Evolutionary conservation across 2,113 vertebrate genomes (phyloP).

Genomic region (Vidua chalybeata): DNA sequence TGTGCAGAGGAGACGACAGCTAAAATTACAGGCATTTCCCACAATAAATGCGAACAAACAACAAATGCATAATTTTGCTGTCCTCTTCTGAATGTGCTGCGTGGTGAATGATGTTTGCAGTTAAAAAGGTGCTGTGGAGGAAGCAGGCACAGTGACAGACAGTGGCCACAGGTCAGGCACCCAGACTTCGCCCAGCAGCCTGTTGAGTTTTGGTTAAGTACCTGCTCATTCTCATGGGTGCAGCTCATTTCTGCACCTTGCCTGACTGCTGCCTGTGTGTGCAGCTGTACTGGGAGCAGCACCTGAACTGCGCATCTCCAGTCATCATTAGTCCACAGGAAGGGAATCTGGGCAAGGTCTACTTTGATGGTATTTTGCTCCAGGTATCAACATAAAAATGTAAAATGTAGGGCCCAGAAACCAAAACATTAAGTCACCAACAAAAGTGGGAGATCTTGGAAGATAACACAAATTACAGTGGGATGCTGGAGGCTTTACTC

Average conservation of each 20-base stretch:
- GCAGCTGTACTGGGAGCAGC: background rate
- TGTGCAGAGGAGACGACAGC: background rate
- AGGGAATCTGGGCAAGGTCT: background rate
- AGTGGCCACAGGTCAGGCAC: too few relatives aligned
- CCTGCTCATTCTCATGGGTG: fast-evolving
- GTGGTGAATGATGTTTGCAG: background rate
- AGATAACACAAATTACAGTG: background rate
- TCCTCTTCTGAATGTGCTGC: background rate
- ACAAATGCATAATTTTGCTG: background rate
- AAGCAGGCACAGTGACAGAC: background rate
- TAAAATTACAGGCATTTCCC: background rate
- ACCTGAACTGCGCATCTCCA: background rate
- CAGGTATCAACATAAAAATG: background rate
- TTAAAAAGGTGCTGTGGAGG: background rate
- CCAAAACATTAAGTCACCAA: background rate
- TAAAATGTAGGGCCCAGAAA: background rate
- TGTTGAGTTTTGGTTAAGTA: background rate
- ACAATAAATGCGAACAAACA: background rate
- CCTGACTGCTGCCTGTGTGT: background rate
- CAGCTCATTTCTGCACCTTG: background rate
- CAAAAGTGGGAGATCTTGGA: background rate
- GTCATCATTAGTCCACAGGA: background rate
- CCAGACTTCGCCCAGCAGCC: fast-evolving
- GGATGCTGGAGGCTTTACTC: background rate
- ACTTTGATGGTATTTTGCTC: background rate